Conservation (phyloP, 2,888 invertebrate genomes). For the Alloscopus bannaensis region DNA sequence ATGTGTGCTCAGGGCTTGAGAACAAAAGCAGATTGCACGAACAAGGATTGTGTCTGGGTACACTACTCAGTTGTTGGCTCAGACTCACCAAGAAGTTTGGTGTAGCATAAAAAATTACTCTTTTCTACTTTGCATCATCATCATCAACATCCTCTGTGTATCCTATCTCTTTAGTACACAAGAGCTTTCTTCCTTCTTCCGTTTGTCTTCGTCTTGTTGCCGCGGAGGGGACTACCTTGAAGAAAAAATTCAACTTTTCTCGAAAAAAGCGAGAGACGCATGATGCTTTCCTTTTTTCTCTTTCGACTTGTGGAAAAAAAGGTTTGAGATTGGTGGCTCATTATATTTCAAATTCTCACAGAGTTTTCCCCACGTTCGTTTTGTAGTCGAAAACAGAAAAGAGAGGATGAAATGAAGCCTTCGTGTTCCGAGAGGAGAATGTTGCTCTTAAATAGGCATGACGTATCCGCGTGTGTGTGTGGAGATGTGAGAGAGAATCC, state of each 20-base stretch:
- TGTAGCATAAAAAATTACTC: slow-evolving; percentile 55
- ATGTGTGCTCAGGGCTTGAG: slow-evolving; percentile 2
- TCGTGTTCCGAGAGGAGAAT: no score
- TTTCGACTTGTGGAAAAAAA: background rate
- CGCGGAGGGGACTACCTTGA: no score
- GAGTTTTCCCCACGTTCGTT: no score
- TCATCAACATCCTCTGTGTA: background rate
- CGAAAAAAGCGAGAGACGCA: no score
- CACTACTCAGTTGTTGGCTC: slow-evolving; percentile 47
- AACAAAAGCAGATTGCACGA: slow-evolving; percentile 49
- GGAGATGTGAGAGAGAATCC: background rate
- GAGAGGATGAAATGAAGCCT: no score
- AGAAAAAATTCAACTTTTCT: no score
- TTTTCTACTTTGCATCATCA: slow-evolving; percentile 49
- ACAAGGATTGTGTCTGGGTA: no score
- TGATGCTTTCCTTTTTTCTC: slow-evolving; percentile 5
- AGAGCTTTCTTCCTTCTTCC: slow-evolving; percentile 50
- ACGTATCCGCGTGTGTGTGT: no score
- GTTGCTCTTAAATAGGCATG: no score
- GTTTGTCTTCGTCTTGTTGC: slow-evolving; percentile 23
- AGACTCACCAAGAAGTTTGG: slow-evolving; percentile 54
- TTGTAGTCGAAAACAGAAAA: no score
- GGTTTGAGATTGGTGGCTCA: slow-evolving; percentile 28
- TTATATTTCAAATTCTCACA: slow-evolving; percentile 49
- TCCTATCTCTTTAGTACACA: slow-evolving; percentile 11